Evolutionary conservation across 2,888 invertebrate species (phyloP), one percentile per base, ranked within the genome.

Genomic region (Bombyx huttoni): DNA sequence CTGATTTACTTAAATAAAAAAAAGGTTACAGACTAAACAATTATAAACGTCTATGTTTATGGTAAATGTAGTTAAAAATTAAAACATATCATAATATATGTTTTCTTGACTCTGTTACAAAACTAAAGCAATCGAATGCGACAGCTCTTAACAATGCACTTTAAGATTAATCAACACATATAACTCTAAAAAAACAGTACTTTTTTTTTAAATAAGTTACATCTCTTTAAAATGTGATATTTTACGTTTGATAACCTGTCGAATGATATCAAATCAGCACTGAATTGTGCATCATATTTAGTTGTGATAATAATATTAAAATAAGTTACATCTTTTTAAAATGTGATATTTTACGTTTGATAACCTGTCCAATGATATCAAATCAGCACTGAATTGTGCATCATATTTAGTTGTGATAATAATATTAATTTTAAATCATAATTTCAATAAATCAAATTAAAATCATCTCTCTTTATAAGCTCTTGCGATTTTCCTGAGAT

Each of bases 81-180:
- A 40, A 40, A 24, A 24, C 24, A 24, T 24, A 24, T 40, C 2
- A 40, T 10, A 40, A 40, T 10, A 3, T 40, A 40, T 40, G 8
- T 40, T 40, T 40, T 40, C 6, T 40, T 40, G 40, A 10, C 40
- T 40, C 40, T 40, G 40, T 40, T 40, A 46, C n/a, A 13, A 13
- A n/a, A 13, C 8, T 34, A 47, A 45, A 24, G 7, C 33, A 52
- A 35, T 49, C 52, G 47, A 45, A 49, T 24, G 49, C 14, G 13
- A 40, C 52, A 47, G 24, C 33, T 49, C 40, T 49, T 49, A 72
- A 81, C 77, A 75, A 80, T 77, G 72, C 75, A 67, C 73, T 77
- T 76, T 73, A 80, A 81, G 71, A 82, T 81, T 77, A 83, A 73
- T 78, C 73, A 84, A 81, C 79, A 80, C 71, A 80, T 72, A 73